Percentiles rank a stretch among this genome's conserved stretches.
Conservation (phyloP, 2,888 invertebrate species). For the Heliothis peltigera region DNA sequence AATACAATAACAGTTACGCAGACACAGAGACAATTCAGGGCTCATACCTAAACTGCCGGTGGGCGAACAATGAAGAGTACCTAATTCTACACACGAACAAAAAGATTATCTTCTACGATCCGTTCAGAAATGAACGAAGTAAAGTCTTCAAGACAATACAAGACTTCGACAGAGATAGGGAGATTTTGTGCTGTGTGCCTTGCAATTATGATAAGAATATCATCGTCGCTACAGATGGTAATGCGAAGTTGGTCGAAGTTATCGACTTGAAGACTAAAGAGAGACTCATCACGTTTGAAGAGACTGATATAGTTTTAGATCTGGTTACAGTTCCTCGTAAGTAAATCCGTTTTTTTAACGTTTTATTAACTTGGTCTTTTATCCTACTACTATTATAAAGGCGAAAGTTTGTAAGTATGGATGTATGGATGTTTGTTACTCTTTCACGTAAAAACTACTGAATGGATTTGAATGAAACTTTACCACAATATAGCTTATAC, state of each 20-base stretch:
- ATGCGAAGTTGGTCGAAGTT: conserved; percentile 72
- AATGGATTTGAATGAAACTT: too few relatives aligned
- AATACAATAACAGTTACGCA: conserved; percentile 75
- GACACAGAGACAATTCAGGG: conserved; percentile 76
- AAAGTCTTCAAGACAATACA: conserved; percentile 71
- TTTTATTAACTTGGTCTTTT: too few relatives aligned
- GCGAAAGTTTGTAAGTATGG: too few relatives aligned
- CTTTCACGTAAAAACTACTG: too few relatives aligned
- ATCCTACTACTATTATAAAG: too few relatives aligned
- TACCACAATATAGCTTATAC: too few relatives aligned
- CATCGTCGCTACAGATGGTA: conserved; percentile 73
- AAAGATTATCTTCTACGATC: conserved; percentile 79
- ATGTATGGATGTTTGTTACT: too few relatives aligned
- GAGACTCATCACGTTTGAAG: conserved; percentile 75
- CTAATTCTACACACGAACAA: conserved; percentile 81
- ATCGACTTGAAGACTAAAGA: conserved; percentile 77
- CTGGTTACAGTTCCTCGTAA: conserved; percentile 82
- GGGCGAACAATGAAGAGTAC: conserved; percentile 79
- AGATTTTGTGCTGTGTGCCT: conserved; percentile 77
- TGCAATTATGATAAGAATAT: conserved; percentile 79
- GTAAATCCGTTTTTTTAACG: conserved; percentile 39
- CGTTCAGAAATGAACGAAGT: conserved; percentile 67
- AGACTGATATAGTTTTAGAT: conserved; percentile 76
- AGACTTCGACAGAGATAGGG: conserved; percentile 73
- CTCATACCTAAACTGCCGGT: conserved; percentile 79